Evolutionary conservation across 2,888 invertebrate species (phyloP).

Genomic region (Sphaerophoria rueppellii): DNA sequence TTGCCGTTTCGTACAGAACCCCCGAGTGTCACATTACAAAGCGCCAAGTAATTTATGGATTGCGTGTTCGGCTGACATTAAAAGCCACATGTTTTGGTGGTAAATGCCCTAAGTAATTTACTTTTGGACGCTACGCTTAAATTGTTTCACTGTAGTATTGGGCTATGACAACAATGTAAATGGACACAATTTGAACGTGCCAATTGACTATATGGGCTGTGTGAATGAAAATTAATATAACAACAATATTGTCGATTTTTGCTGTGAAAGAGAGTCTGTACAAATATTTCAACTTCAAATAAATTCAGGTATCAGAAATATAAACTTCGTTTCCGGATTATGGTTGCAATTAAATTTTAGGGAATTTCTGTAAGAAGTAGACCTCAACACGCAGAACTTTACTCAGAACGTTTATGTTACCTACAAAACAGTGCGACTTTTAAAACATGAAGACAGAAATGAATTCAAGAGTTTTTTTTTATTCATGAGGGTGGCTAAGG

Average conservation of each 20-base stretch:
- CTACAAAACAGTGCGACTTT: no score
- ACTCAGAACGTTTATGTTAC: no score
- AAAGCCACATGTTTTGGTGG: conserved; percentile 64
- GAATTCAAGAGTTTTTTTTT: no score
- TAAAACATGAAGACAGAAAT: no score
- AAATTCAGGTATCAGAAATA: conserved; percentile 52
- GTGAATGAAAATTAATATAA: no score
- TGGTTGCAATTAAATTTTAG: conserved; percentile 33
- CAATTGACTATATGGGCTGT: conserved; percentile 15
- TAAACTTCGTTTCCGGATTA: conserved; percentile 6
- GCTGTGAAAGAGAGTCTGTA: conserved; percentile 14
- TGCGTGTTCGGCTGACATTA: conserved; percentile 68
- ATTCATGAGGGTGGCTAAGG: no score
- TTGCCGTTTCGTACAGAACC: background rate
- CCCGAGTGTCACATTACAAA: conserved; percentile 16
- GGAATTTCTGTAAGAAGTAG: conserved; percentile 43
- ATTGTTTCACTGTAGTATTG: conserved; percentile 49
- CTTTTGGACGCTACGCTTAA: conserved; percentile 64
- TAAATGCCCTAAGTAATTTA: conserved; percentile 70
- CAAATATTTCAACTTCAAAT: conserved; percentile 43
- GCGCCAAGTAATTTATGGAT: conserved; percentile 60
- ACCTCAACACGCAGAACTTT: conserved; percentile 28
- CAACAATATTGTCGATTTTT: conserved; percentile 21
- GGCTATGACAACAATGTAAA: background rate
- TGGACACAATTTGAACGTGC: conserved; percentile 45